Base-by-base conservation (phyloP, 2,113 vertebrate species). In the Hepsetus odoe region DNA sequence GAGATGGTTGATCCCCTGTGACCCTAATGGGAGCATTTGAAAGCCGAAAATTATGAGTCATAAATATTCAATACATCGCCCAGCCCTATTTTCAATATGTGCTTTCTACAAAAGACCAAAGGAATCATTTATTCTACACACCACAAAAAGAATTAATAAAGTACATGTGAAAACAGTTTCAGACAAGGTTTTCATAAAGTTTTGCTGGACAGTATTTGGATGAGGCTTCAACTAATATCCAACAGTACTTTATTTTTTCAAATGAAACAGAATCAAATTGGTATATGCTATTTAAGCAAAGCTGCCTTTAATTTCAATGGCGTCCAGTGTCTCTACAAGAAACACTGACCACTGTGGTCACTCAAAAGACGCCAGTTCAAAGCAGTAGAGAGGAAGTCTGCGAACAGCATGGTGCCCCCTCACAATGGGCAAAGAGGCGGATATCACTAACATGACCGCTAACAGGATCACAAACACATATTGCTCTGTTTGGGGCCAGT, bases 341-440 rank as follows among this genome's bases (percentile, higher is more conserved):
- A 65, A 68, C 74, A 76, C 13, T 20, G 58, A 61, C 32, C 46
- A 49, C 22, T 68, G 42, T 28, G 35, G 32, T 24, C 24, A 82
- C 32, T 71, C 74, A 38, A 55, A 59, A 4, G 1, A 9, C n/a
- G 46, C 32, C 38, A 33, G 65, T 82, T 77, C 69, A 77, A 67
- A 82, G 69, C 59, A 28, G 46, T 12, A 13, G 40, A 67, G 51
- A 67, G 69, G 68, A 82, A 77, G 51, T 51, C 35, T 70, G 56
- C 53, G 44, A 53, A 46, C 65, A 55, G 56, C 56, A 5, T 70
- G 64, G 51, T 51, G 65, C 58, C 71, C 53, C 38, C 26, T 56
- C 40, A 75, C 76, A 70, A 30, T 65, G 38, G 18, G 1, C 76
- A 68, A 22, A 77, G 30, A 35, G 61, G 66, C 58, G 2, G 53